These are phyloP conservation scores for Lasaia peninsularis DNA, from an alignment of 1,140 invertebrate genomes.

Conservation along the genomic window DNA sequence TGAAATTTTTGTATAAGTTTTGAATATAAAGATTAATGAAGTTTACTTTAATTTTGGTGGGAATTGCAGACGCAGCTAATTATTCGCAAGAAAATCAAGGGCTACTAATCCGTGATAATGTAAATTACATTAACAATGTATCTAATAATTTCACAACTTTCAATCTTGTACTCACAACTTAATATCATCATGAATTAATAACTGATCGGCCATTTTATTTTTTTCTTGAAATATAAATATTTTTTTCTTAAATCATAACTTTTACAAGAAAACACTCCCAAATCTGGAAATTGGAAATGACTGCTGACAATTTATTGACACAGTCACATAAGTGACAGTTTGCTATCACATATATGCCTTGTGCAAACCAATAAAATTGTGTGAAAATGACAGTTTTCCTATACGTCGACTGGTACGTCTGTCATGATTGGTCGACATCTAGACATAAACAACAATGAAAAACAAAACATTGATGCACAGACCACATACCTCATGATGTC, in stretches of 20 bases:
- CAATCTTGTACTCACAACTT: constrained; percentile 46
- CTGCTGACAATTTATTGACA: constrained; percentile 8
- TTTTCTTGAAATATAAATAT: constrained; percentile 13
- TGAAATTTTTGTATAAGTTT: too few species aligned
- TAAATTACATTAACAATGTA: not conserved
- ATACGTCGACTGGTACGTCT: too few species aligned
- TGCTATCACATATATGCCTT: too few species aligned
- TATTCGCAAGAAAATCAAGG: not conserved
- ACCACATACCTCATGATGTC: too few species aligned
- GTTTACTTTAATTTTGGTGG: not conserved
- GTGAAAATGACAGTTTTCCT: too few species aligned
- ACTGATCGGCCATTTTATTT: constrained; percentile 59
- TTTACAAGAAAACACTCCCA: constrained; percentile 17
- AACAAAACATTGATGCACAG: too few species aligned
- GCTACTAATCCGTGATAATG: not conserved
- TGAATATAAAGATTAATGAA: not conserved
- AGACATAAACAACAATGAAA: too few species aligned
- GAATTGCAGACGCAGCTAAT: not conserved
- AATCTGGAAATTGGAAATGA: constrained; percentile 15
- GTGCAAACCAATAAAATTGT: too few species aligned
- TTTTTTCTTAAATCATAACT: constrained; percentile 31
- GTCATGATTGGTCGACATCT: too few species aligned
- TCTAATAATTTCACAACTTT: not conserved
- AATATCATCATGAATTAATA: constrained; percentile 66
- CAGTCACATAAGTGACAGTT: too few species aligned